These are phyloP conservation scores for Suillia variegata DNA, from an alignment of 2,888 invertebrate species.

Conservation along the genomic window DNA sequence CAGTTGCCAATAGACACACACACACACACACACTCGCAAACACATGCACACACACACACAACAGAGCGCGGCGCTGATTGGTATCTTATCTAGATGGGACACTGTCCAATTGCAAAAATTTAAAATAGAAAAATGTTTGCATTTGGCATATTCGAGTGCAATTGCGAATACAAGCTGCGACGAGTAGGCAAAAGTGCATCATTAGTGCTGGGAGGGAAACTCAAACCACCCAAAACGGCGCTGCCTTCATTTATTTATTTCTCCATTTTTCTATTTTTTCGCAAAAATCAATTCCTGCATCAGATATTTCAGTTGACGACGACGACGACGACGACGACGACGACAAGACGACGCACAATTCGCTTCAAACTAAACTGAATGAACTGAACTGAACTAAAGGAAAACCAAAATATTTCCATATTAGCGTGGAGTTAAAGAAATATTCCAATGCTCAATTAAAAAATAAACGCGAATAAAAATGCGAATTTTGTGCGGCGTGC, in stretches of 20 bases:
- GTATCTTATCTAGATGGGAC: conserved; percentile 61
- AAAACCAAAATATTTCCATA: too few species aligned
- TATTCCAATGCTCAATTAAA: conserved; percentile 2
- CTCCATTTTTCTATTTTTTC: too few species aligned
- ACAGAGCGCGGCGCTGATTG: conserved; percentile 57
- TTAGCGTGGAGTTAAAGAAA: too few species aligned
- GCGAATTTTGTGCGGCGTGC: neutral
- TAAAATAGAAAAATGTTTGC: conserved; percentile 34
- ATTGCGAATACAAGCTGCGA: neutral
- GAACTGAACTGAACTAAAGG: too few species aligned
- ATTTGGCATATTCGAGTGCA: neutral
- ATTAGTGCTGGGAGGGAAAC: neutral
- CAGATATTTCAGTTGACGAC: neutral
- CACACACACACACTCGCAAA: neutral
- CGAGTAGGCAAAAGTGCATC: neutral
- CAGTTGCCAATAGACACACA: conserved; percentile 11
- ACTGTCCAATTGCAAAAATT: conserved; percentile 56
- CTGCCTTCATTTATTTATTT: too few species aligned
- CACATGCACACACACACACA: too few species aligned
- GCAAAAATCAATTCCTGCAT: conserved; percentile 1
- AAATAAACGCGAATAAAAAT: too few species aligned
- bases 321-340: too few species aligned
- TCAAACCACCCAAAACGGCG: conserved; percentile 36
- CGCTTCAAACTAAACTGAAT: too few species aligned
- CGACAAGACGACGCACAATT: too few species aligned